These are phyloP conservation scores for Sycobia sp. DNA, from an alignment of 1,140 invertebrate genomes.

Conservation along the genomic window DNA sequence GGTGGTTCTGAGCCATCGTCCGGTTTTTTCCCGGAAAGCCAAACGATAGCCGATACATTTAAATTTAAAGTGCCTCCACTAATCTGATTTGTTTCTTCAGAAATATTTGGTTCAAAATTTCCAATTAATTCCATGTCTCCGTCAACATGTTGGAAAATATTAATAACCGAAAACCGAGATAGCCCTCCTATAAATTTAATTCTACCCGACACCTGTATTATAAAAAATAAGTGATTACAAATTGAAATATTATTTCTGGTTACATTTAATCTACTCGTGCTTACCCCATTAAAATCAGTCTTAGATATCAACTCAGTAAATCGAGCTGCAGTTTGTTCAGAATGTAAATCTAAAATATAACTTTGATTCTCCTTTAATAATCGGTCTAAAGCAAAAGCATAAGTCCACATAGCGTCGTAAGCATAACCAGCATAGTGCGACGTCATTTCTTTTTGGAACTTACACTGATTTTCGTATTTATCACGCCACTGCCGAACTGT, in stretches of 20 bases:
- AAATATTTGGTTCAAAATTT: slow-evolving; percentile 67
- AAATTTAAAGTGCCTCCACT: slow-evolving; percentile 62
- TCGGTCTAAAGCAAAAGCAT: slow-evolving; percentile 74
- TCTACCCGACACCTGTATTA: slow-evolving; percentile 69
- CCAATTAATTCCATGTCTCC: slow-evolving; percentile 66
- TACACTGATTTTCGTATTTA: slow-evolving; percentile 55
- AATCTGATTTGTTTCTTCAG: slow-evolving; percentile 48
- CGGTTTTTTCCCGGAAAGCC: slow-evolving; percentile 69
- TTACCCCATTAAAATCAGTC: slow-evolving; percentile 72
- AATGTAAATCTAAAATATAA: slow-evolving; percentile 53
- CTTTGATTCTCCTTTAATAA: slow-evolving; percentile 63
- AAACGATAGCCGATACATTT: slow-evolving; percentile 65
- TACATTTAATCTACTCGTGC: slow-evolving; percentile 6
- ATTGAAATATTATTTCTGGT: neutral
- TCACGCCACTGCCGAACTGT: slow-evolving; percentile 67
- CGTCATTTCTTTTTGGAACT: slow-evolving; percentile 36
- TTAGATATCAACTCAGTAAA: slow-evolving; percentile 64
- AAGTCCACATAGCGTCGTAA: slow-evolving; percentile 87
- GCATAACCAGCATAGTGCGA: slow-evolving; percentile 76
- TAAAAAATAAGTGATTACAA: neutral
- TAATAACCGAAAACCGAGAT: slow-evolving; percentile 72
- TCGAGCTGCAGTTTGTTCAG: slow-evolving; percentile 53
- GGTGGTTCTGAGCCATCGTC: slow-evolving; percentile 71
- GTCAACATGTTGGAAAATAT: slow-evolving; percentile 74
- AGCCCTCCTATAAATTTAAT: slow-evolving; percentile 73